phyloP scores from a whole-genome alignment of 2,797 vertebrate species.

The Darevskia nairensis region DNA sequence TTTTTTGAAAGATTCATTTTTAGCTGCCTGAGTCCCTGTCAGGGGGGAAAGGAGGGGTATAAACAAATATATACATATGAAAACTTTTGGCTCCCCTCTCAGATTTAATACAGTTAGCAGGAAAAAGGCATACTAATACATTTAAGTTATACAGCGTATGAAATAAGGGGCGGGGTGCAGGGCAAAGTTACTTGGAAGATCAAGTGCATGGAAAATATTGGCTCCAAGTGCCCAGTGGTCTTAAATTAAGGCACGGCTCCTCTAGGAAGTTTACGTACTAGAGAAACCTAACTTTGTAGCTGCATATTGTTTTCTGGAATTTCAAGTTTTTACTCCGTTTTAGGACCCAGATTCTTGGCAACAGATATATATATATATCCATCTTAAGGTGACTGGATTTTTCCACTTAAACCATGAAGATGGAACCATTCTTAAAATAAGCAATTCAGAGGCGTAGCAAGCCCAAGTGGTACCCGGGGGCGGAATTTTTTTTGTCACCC shows the following conservation, averaged over 20 bases:
- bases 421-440: constrained; percentile 1
- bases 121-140: constrained; percentile 70
- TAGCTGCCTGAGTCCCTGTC: too few relatives aligned
- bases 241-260: constrained; percentile 74
- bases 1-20: too few relatives aligned
- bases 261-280: constrained; percentile 66
- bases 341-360: neutral
- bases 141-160: constrained; percentile 72
- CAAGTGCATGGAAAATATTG: constrained; percentile 76
- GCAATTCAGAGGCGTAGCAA: neutral
- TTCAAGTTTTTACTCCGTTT: constrained; percentile 62
- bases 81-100: constrained; percentile 66
- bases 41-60: too few relatives aligned
- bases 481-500: too few relatives aligned
- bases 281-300: constrained; percentile 65
- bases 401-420: constrained; percentile 17
- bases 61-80: constrained; percentile 54
- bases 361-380: neutral
- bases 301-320: constrained; percentile 72
- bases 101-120: constrained; percentile 70
- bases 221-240: constrained; percentile 70
- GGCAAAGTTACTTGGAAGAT: constrained; percentile 73
- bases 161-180: constrained; percentile 47
- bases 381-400: neutral
- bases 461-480: too few relatives aligned